Base-by-base conservation (phyloP, 2,797 vertebrate genomes). In the Gallinago nigripennis region DNA sequence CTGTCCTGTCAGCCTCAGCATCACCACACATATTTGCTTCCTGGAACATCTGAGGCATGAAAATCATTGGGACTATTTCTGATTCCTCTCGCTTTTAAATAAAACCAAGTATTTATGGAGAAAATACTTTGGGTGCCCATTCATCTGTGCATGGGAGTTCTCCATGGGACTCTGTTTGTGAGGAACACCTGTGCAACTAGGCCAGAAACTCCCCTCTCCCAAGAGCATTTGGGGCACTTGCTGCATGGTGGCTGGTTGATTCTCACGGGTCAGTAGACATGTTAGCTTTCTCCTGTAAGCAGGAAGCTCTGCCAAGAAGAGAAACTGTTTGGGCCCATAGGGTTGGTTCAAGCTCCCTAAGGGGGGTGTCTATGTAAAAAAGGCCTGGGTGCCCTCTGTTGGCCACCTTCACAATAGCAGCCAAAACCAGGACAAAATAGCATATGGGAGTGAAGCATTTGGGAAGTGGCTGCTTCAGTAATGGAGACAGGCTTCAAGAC, bases 381-480 rank as follows among this genome's bases (percentile, higher is more conserved):
- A 78, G 95, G 64, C 16, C 58, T 21, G 71, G 56, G 10, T 80
- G 93, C 94, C 94, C 94, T 96, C 96, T 97, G 82, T 97, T 71
- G 95, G 89, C 63, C 68, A 12, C 70, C 78, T 51, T 31, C 68
- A 20, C 87, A 56, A 85, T 48, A 83, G 77, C 92, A 95, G 51
- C 63, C 33, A 10, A 39, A 71, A 2, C 1, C 43, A 0, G 41
- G 9, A 31, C 39, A 6, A 43, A 37, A 20, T 0, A 16, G 33
- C 19, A 9, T 7, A 31, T 16, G 54, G 6, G 50, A 6, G 20
- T 5, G 20, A 2, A 23, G 12, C 10, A 17, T 39, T 39, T 39
- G 39, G 39, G 39, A 6, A 3, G 16, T 5, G 50, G 20, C 30
- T 37, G 18, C 66, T 48, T 20, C 58, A 4, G 39, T 20, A 41